Evolutionary conservation across 2,797 vertebrate genomes (phyloP), one percentile per base, ranked within the genome.

Genomic region (Borostomias antarcticus): DNA sequence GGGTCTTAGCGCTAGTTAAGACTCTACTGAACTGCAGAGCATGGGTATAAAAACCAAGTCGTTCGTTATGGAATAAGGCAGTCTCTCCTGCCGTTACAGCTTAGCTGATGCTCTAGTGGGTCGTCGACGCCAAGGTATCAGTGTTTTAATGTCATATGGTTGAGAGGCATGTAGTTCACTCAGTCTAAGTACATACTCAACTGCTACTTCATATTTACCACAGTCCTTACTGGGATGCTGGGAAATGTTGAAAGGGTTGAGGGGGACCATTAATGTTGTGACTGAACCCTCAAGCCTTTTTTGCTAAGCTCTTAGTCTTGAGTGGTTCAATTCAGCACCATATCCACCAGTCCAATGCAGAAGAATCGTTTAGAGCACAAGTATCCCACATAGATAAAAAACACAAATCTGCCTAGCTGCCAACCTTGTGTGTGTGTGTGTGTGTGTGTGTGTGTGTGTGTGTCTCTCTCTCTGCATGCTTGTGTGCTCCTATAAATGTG

Each of bases 281-380:
- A 35, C 61, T 73, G 65, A 79, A 77, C 74, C 63, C 58, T 68
- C 21, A 40, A 70, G 58, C 69, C 70, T 73, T 79, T 75, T 79
- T 69, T 73, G 5, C 69, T 71, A 4, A 1, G 57, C 63, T 69
- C 73, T 70, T 60, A 48, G 64, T 25, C 62, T 56, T 73, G 40
- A 69, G 66, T 59, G 45, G 50, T 53, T 64, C 65, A 43, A 43
- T 43, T 43, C n/a, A 17, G 40, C 15, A 43, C 15, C 40, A 3
- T 17, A 43, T 43, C 4, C 15, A 43, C 37, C 0, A n/a, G n/a
- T n/a, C 17, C 11, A 13, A 43, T 43, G 40, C 5, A 43, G n/a
- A n/a, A 43, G 40, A 43, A 43, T 17, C n/a, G 5, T 43, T 43
- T 3, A 43, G 40, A 43, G 40, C n/a, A 43, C 40, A 43, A 43